Conservation (phyloP, 2,797 vertebrate genomes). For the Podarcis lilfordi region DNA sequence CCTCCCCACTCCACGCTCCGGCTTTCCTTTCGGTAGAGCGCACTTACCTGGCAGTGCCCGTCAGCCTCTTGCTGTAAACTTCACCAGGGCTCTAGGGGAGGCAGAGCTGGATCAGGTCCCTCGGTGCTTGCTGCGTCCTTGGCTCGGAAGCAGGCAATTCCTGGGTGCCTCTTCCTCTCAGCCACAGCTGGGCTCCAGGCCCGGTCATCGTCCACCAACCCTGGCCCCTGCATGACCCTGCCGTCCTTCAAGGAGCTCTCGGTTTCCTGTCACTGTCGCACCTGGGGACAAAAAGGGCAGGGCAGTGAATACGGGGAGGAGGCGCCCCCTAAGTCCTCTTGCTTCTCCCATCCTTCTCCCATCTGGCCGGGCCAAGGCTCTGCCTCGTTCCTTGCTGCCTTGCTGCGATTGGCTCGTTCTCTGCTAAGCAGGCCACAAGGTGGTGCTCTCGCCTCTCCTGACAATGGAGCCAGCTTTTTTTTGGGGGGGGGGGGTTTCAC, state of each 20-base stretch:
- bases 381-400: background rate
- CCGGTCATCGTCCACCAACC: background rate
- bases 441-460: no score
- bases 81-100: background rate
- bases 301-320: no score
- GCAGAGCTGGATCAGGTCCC: background rate
- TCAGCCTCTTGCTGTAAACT: background rate
- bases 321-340: background rate
- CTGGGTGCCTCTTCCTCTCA: background rate
- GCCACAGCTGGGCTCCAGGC: background rate
- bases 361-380: background rate
- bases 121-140: background rate
- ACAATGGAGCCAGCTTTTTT: no score
- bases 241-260: no score
- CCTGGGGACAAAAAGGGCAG: background rate
- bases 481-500: no score
- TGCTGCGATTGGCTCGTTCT: background rate
- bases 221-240: no score
- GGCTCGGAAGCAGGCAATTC: background rate
- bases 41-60: background rate
- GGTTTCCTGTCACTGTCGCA: accelerated
- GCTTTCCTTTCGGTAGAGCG: no score
- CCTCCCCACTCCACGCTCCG: no score
- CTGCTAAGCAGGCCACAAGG: no score
- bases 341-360: no score